Evolutionary conservation across 92 coral and sea anemone species (phyloP).

Genomic region (Actinernus sp.): DNA sequence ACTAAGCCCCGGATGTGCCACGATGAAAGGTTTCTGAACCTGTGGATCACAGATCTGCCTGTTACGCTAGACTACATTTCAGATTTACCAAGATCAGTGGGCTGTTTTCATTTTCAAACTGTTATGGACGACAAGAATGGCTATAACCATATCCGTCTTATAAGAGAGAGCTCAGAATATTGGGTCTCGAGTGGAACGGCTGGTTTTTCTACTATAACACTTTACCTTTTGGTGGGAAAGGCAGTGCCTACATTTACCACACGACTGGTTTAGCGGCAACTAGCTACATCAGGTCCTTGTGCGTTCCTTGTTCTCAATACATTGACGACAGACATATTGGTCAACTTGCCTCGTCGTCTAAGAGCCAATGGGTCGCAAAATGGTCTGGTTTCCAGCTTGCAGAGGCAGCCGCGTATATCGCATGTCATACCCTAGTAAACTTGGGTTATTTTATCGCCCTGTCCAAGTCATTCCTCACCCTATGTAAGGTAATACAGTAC

Average conservation of each 20-base stretch:
- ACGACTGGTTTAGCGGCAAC: slow-evolving; percentile 30
- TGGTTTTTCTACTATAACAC: slow-evolving; percentile 7
- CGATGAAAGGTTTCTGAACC: slow-evolving; percentile 40
- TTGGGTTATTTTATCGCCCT: slow-evolving; percentile 5
- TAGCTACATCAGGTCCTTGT: slow-evolving; percentile 19
- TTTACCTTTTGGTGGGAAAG: slow-evolving; percentile 38
- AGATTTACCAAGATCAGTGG: slow-evolving; percentile 46
- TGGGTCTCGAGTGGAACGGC: too few relatives aligned
- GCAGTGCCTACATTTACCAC: slow-evolving; percentile 36
- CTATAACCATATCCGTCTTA: slow-evolving; percentile 22
- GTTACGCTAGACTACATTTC: slow-evolving; percentile 45
- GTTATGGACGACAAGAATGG: slow-evolving; percentile 44
- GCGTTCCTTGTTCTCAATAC: slow-evolving; percentile 30
- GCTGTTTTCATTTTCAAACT: slow-evolving; percentile 18
- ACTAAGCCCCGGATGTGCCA: slow-evolving; percentile 50
- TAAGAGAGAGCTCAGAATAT: slow-evolving; percentile 5
- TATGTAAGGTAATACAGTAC: too few relatives aligned
- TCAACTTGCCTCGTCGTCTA: not conserved
- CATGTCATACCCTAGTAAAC: not conserved
- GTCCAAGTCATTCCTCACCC: not conserved
- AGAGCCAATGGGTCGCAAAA: not conserved
- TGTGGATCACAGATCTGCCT: slow-evolving; percentile 57
- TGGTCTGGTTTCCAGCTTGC: not conserved
- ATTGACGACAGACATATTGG: slow-evolving; percentile 50
- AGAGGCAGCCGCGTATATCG: not conserved